Conservation (phyloP, 2,888 invertebrate genomes). For the Eupithecia insigniata region DNA sequence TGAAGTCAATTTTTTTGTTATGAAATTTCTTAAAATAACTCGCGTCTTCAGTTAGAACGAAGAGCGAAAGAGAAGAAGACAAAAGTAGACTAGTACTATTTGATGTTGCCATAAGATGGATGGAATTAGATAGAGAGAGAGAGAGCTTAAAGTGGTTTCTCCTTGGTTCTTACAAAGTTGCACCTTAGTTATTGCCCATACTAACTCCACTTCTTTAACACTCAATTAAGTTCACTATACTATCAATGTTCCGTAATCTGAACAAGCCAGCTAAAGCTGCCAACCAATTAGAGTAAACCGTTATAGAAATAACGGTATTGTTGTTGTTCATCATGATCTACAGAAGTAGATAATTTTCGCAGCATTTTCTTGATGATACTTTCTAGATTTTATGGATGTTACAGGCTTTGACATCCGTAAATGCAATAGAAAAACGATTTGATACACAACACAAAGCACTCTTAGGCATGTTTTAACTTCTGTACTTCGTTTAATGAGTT, state of each 20-base stretch:
- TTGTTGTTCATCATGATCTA: no score
- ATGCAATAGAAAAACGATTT: neutral
- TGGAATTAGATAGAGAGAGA: neutral
- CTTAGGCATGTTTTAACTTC: no score
- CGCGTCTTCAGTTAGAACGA: no score
- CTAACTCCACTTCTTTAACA: neutral
- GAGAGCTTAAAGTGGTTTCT: neutral
- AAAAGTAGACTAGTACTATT: neutral
- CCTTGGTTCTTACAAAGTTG: neutral
- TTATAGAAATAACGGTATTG: no score
- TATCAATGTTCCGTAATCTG: neutral
- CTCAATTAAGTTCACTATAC: conserved; percentile 10
- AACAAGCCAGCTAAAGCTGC: neutral
- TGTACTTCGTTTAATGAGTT: no score
- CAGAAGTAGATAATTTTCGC: no score
- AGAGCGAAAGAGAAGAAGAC: neutral
- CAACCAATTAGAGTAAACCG: neutral
- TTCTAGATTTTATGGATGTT: neutral
- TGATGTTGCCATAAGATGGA: neutral
- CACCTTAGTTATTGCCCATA: neutral
- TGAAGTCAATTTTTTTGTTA: no score
- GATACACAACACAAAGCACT: neutral
- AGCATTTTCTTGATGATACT: no score
- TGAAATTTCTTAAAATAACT: neutral
- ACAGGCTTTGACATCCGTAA: neutral